phyloP scores from a whole-genome alignment of 2,888 invertebrate genomes.

The Chymomyza caudatula region DNA sequence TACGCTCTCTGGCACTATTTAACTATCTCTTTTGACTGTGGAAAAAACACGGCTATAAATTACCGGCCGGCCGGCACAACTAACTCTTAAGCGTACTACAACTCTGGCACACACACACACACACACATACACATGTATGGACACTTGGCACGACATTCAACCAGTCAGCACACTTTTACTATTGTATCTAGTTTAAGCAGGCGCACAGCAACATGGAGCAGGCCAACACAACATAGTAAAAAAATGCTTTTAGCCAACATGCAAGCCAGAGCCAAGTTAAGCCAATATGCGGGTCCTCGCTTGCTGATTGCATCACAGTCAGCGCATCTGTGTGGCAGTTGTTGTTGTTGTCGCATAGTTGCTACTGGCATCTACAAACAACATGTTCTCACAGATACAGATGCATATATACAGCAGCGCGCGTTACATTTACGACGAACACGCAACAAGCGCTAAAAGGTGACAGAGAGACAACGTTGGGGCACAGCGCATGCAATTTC shows the following conservation, averaged over 20 bases:
- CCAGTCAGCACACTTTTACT: constrained; percentile 72
- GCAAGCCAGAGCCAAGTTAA: not conserved
- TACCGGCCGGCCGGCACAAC: constrained; percentile 48
- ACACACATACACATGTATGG: constrained; percentile 1
- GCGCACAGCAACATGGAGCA: constrained; percentile 69
- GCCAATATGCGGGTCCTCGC: not conserved
- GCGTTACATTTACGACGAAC: not conserved
- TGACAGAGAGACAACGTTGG: too few relatives aligned
- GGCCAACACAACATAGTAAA: constrained; percentile 12
- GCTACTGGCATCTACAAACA: not conserved
- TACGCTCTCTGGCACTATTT: not conserved
- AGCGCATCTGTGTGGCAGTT: not conserved
- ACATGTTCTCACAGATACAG: not conserved
- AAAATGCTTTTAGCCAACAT: constrained; percentile 25
- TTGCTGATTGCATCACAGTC: constrained; percentile 29
- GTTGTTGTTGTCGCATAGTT: not conserved
- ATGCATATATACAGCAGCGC: not conserved
- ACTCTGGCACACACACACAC: constrained; percentile 4
- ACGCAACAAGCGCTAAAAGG: not conserved
- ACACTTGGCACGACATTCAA: constrained; percentile 20
- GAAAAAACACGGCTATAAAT: constrained; percentile 48
- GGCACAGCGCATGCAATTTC: not conserved
- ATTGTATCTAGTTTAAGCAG: constrained; percentile 77
- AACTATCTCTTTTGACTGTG: not conserved
- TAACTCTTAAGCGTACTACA: constrained; percentile 9